Base-by-base conservation (phyloP, 1,140 invertebrate species). In the Pogonomyrmex barbatus region DNA sequence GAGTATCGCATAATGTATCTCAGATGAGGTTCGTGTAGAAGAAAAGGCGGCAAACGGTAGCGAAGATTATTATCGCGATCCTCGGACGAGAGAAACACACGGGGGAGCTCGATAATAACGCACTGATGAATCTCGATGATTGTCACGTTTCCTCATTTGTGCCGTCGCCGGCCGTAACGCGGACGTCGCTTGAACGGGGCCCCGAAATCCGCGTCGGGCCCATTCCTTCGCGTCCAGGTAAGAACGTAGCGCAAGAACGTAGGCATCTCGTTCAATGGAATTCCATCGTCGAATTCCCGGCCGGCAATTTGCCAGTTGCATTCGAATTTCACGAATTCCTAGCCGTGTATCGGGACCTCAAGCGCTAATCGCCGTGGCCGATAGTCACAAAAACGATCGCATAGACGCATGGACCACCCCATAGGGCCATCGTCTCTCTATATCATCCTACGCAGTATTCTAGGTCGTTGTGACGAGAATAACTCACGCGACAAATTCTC, bases 301-400 rank as follows among this genome's bases (percentile, higher is more conserved):
- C 54, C 84, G 68, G 78, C 91, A 93, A 94, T 94, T 94, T 94
- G 93, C 93, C 93, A 94, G 93, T 94, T 94, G 93, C 91, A 87
- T 94, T 94, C 90, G 91, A 90, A 93, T 94, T 94, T 94, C 92
- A 91, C 88, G 93, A 93, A 94, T 94, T 94, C 92, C 93, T 94
- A 94, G 93, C 90, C 84, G 91, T 93, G 92, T 93, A 91, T 93
- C 87, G 86, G 88, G 14, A 36, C n/a, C 67, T 63, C 77, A 84
- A 77, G 88, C 88, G 85, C 81, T 92, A 93, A 93, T 90, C 91
- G 89, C 89, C 77, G 88, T 91, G 91, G 87, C 88, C 85, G 91
- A 93, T 86, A 83, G 63, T 17, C 42, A 56, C 67, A 94, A 94
- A 94, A 94, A 94, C 88, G 36, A 76, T 86, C 71, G 87, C 88